Conservation (phyloP, 1,140 invertebrate species). For the Marisa cornuarietis region DNA sequence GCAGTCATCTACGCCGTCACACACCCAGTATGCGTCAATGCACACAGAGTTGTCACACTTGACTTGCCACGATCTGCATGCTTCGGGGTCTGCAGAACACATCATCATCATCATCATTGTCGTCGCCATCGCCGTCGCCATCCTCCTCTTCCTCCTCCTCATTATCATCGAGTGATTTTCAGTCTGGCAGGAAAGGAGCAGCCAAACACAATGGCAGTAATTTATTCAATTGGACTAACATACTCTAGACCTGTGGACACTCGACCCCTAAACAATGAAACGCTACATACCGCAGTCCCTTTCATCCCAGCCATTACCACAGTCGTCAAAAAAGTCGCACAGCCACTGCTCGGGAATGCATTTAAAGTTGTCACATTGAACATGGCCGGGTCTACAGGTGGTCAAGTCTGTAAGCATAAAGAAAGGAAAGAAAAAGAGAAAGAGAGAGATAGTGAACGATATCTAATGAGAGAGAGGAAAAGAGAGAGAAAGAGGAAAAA, state of each 20-base stretch:
- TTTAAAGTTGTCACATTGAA: background rate
- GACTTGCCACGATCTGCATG: constrained; percentile 21
- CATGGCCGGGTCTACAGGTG: background rate
- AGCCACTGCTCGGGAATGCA: background rate
- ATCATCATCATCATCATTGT: background rate
- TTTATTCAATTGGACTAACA: no score
- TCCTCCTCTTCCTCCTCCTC: background rate
- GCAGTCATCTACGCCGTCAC: constrained; percentile 20
- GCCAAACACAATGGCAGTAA: no score
- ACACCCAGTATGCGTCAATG: constrained; percentile 6
- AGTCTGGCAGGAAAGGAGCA: no score
- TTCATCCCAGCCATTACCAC: constrained; percentile 64
- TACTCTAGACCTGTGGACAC: no score
- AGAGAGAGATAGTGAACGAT: no score
- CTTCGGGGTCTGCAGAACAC: background rate
- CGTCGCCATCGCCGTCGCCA: background rate
- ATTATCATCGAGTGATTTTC: no score
- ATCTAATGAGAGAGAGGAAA: background rate
- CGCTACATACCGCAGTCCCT: constrained; percentile 19
- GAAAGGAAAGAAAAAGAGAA: background rate
- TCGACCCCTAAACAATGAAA: no score
- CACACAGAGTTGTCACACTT: constrained; percentile 23
- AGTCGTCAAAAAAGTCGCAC: constrained; percentile 44
- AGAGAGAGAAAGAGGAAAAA: no score
- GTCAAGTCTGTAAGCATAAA: background rate